Evolutionary conservation across 2,888 invertebrate genomes (phyloP), one percentile per base, ranked within the genome.

Genomic region (Arrhopalites spinosus): DNA sequence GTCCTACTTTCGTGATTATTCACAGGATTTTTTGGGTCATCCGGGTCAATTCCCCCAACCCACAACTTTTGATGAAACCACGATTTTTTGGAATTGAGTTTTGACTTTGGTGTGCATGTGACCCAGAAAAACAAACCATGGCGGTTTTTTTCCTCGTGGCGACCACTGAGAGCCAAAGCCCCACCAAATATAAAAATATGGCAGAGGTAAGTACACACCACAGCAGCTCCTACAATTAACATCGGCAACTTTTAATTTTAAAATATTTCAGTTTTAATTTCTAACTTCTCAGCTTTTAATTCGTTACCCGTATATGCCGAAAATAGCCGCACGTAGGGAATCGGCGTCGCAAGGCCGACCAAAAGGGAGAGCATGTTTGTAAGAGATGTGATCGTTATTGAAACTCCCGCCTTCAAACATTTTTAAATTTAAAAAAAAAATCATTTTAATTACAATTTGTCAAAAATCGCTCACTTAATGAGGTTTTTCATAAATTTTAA

Each of bases 181-280:
- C 93, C 95, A 47, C 94, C 91, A 86, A 96, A 96, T 88, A 96
- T 96, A 29, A 95, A 95, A 77, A 96, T 87, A 86, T 96, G 96
- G 91, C 95, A 96, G 61, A 95, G 85, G 86, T 94, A 96, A 17
- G 95, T 94, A 84, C 95, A 93, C 80, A 91, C 90, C 2, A 95
- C 94, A 0, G 95, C 94, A 74, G 94, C 91, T 83, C 95, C 95
- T 80, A 96, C 96, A 97, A n/a, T n/a, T n/a, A n/a, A n/a, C n/a
- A n/a, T n/a, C n/a, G n/a, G n/a, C n/a, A n/a, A n/a, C n/a, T n/a
- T n/a, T n/a, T n/a, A n/a, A n/a, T n/a, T n/a, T n/a, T n/a, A n/a
- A n/a, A n/a, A n/a, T n/a, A n/a, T n/a, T n/a, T n/a, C n/a, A n/a
- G n/a, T n/a, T n/a, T n/a, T n/a, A n/a, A n/a, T n/a, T n/a, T n/a